Evolutionary conservation across 2,113 vertebrate genomes (phyloP).

Genomic region (Rhea americana): DNA sequence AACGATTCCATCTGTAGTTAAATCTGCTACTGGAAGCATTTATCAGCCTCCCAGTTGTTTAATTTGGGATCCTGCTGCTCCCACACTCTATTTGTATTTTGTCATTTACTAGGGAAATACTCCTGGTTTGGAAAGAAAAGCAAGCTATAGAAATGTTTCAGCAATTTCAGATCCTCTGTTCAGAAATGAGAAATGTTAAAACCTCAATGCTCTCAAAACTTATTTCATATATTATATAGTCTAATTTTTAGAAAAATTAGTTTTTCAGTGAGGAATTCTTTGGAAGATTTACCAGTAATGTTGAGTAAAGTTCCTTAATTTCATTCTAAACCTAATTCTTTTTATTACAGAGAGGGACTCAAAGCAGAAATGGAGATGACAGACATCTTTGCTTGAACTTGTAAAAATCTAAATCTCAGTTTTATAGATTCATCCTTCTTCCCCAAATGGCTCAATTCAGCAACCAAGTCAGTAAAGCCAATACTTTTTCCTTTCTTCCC

Average conservation of each 20-base stretch:
- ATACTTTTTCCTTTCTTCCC: background rate
- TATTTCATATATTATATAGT: background rate
- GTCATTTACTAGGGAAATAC: conserved; percentile 39
- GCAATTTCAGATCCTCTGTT: background rate
- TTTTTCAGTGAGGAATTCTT: background rate
- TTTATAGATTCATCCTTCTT: conserved; percentile 1
- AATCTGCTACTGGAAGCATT: conserved; percentile 61
- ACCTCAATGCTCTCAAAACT: background rate
- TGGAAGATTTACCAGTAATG: background rate
- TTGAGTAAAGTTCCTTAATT: background rate
- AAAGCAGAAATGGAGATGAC: background rate
- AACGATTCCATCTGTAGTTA: conserved; percentile 68
- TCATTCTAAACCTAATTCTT: background rate
- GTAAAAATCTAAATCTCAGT: background rate
- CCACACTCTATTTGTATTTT: conserved; percentile 61
- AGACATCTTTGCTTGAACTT: background rate
- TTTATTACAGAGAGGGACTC: background rate
- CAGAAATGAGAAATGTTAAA: conserved; percentile 1
- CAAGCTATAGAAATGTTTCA: background rate
- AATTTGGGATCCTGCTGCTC: conserved; percentile 60
- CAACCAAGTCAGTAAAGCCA: background rate
- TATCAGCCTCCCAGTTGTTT: conserved; percentile 51
- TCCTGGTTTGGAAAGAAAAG: conserved; percentile 35
- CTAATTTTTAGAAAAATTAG: background rate
- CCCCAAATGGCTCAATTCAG: background rate